Conservation (phyloP, 2,113 vertebrate species). For the Cochlearius cochlearius region DNA sequence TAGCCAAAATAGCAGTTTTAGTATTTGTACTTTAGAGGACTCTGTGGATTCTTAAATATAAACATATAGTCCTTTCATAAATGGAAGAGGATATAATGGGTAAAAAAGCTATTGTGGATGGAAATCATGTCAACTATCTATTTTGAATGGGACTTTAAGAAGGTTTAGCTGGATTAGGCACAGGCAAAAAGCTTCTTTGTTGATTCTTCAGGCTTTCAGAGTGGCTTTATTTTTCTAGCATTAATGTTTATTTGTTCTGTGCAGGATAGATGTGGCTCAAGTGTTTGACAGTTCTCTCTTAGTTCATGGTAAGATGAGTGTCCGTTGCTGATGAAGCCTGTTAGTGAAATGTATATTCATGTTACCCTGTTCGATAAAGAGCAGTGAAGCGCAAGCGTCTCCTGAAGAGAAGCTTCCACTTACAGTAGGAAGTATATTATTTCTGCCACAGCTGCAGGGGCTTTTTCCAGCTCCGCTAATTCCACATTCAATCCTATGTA, state of each 20-base stretch:
- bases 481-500: background rate
- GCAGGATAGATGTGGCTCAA: background rate
- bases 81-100: background rate
- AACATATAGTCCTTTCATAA: background rate
- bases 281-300: background rate
- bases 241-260: conserved; percentile 27
- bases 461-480: conserved; percentile 12
- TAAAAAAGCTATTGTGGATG: background rate
- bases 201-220: conserved; percentile 20
- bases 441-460: background rate
- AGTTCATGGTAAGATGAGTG: background rate
- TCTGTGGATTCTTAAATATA: background rate
- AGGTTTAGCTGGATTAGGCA: conserved; percentile 40
- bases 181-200: conserved; percentile 27
- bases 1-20: background rate
- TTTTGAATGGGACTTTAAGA: conserved; percentile 10
- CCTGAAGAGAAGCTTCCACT: background rate
- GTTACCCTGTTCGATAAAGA: background rate
- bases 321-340: background rate
- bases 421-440: background rate
- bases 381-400: background rate
- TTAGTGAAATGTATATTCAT: background rate
- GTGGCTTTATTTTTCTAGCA: conserved; percentile 17
- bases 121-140: background rate
- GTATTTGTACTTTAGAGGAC: background rate